Evolutionary conservation across 2,113 vertebrate genomes (phyloP), one percentile per base, ranked within the genome.

Genomic region (Lepidothrix coronata): DNA sequence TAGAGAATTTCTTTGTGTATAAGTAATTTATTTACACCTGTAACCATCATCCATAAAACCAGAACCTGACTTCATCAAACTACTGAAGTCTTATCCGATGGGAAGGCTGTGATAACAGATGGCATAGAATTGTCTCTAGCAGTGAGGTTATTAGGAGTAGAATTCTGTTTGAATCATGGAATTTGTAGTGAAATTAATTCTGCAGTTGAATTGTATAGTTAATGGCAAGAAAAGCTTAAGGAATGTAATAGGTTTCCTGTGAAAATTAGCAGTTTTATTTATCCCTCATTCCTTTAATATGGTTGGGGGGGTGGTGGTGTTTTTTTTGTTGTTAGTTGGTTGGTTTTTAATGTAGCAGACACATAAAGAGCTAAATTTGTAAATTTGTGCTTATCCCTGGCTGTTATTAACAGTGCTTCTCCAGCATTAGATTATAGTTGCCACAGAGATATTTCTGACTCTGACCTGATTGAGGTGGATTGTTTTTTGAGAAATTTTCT

Each of bases 281-380:
- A 25, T 51, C n/a, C 14, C 21, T 55, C 9, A 6, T 61, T 71
- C 79, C 14, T 9, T 35, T 28, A 65, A 44, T n/a, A 5, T 5
- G 1, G 9, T 39, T 90, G 24, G 17, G 14, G 0, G 2, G 1
- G 31, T 8, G 23, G 23, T 24, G 44, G 19, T 49, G 19, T 49
- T 48, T 22, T 46, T 43, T 44, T 44, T 44, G 10, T 39, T 41
- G 12, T 41, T 41, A 6, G 25, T 51, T 51, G 14, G 9, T 52
- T 28, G 51, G 18, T 22, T 72, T 19, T 67, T 77, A 11, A 37
- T 43, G 33, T 21, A 62, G 33, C 1, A 11, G n/a, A 27, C 12
- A 16, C 3, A 2, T 16, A 14, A 75, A 70, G 20, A 59, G 5
- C 25, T 75, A 25, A n/a, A 15, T 62, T 39, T 55, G 15, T 59